Evolutionary conservation across 1,140 invertebrate genomes (phyloP).

Genomic region (Macrocentrus cingulum): DNA sequence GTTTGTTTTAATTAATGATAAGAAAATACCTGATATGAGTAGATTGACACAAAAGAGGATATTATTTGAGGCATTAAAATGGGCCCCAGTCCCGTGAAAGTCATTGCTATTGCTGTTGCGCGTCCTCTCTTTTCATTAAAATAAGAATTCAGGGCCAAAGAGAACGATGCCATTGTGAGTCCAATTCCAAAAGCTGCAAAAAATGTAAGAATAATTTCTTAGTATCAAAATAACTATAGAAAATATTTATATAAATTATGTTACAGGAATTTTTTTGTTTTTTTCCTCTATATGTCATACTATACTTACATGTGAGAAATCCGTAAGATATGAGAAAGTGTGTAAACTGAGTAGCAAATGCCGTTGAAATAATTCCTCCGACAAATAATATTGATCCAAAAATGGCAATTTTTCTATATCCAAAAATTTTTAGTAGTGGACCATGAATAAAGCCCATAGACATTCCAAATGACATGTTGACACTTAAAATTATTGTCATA

Average conservation of each 20-base stretch:
- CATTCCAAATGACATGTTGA: constrained; percentile 67
- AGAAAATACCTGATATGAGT: constrained; percentile 57
- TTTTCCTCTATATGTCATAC: too few relatives aligned
- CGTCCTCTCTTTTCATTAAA: constrained; percentile 67
- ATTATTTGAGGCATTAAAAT: constrained; percentile 73
- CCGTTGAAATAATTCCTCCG: constrained; percentile 58
- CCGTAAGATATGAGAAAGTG: constrained; percentile 65
- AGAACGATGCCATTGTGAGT: constrained; percentile 68
- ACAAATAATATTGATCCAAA: constrained; percentile 55
- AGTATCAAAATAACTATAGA: too few relatives aligned
- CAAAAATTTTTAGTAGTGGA: constrained; percentile 59
- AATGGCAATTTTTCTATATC: constrained; percentile 63
- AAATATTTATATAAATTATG: too few relatives aligned
- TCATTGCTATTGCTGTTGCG: constrained; percentile 71
- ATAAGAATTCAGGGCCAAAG: constrained; percentile 72
- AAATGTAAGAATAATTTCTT: constrained; percentile 38
- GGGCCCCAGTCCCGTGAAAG: constrained; percentile 72
- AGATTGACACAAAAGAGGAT: constrained; percentile 61
- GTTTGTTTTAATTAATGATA: too few relatives aligned
- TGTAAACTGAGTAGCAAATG: constrained; percentile 56
- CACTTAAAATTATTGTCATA: constrained; percentile 62
- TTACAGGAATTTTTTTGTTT: constrained; percentile 25
- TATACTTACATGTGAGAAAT: constrained; percentile 65
- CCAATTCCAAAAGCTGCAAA: constrained; percentile 67
- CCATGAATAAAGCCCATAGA: constrained; percentile 64